Base-by-base conservation (phyloP, 2,113 vertebrate genomes). In the Oxyruncus cristatus region DNA sequence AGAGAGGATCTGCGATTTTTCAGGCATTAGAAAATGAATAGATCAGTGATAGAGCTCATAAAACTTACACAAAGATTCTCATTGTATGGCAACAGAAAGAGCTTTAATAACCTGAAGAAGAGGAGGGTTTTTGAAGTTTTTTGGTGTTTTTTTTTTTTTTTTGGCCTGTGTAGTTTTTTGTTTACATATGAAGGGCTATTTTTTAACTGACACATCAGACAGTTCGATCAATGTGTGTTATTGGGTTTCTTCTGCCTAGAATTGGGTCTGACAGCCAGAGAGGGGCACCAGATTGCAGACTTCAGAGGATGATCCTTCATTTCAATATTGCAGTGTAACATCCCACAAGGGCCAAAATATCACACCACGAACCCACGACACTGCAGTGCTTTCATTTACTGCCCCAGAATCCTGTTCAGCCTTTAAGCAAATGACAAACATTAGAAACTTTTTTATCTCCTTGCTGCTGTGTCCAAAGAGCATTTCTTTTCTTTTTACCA, bases 261-360 rank as follows among this genome's bases (percentile, higher is more conserved):
- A 83, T 63, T 41, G 41, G 85, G 89, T 76, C 24, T 42, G 85
- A 85, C 85, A 93, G 82, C 85, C 78, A 89, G 81, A 82, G 94
- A 94, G 75, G 87, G 82, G 91, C 86, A 95, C 80, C 85, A 91
- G 91, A 61, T 82, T 94, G 82, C 91, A 88, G 87, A 72, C 44
- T 82, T 83, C 77, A 77, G 70, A 72, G 71, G 28, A 39, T 9
- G 88, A 90, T 39, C 72, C 67, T 89, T 88, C 83, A 42, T 83
- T 95, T 88, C 91, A 88, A 15, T 70, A 72, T 61, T 85, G 83
- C 56, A 66, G 66, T 35, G 14, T 13, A 85, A 72, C 85, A 68
- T 75, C 71, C 79, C 59, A 81, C 70, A 44, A 21, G 68, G 88
- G 89, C 72, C 90, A 93, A 84, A 93, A 90, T 50, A 47, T 42